Base-by-base conservation (phyloP, 2,888 invertebrate genomes). In the Notodonta dromedarius region DNA sequence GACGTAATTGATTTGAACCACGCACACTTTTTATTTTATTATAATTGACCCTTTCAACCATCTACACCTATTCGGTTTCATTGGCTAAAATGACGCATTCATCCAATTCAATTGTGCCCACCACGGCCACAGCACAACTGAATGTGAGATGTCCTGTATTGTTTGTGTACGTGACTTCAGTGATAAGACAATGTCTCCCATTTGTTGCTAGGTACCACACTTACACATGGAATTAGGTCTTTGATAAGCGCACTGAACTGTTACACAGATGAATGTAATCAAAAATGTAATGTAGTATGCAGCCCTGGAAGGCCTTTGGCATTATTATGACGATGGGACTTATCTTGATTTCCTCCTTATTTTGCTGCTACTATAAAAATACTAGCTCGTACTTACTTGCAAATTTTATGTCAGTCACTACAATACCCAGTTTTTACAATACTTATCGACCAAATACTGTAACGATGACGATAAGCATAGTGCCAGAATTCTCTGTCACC, bases 191-290 rank as follows among this genome's bases (percentile, higher is more conserved):
- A 50, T 39, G 56, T 59, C 57, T 62, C 13, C 13, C 13, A 6
- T 61, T 42, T 65, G 59, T 61, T 57, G 5, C 58, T 62, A 62
- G 24, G 57, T 61, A 56, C 44, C 65, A 58, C 58, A 62, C 46
- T 60, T 58, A 62, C 62, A 72, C 59, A 72, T 67, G 57, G 59
- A 73, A 70, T 61, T 58, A 70, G 58, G 59, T 57, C 54, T 55
- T n/a, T 69, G 72, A 74, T 77, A 77, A 73, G 66, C 55, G 5
- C n/a, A 46, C 70, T 71, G 66, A 67, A 54, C 56, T 69, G 50
- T 11, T 9, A 11, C 11, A 16, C 50, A 0, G 14, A 50, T 50
- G 50, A 50, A 16, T 50, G 4, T 50, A 46, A 12, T 9, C 13
- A n/a, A 42, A 42, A 11, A 42, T 46, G 46, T 6, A 24, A 24